A percentile compares a stretch with the other conserved stretches of the same genome.
Conservation (phyloP, 2,113 vertebrate species). For the Steatornis caripensis region DNA sequence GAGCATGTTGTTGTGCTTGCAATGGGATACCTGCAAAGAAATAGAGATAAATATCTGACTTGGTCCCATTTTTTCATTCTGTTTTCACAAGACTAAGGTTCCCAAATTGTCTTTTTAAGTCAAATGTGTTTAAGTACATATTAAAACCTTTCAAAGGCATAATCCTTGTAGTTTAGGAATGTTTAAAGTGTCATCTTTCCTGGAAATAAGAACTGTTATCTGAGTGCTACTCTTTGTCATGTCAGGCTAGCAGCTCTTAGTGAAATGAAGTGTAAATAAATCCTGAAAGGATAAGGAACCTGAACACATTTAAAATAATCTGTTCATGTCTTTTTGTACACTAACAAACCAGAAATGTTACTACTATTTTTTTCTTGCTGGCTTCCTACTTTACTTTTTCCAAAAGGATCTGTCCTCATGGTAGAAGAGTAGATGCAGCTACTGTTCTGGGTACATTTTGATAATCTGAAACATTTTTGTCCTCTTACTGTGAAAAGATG, state of each 20-base stretch:
- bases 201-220: background rate
- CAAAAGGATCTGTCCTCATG: background rate
- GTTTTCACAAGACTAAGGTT: background rate
- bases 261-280: background rate
- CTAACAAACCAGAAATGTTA: background rate
- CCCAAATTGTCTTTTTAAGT: background rate
- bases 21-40: background rate
- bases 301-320: background rate
- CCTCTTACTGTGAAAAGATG: background rate
- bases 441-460: background rate
- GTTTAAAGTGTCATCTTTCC: background rate
- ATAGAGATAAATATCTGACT: background rate
- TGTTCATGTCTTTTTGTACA: background rate
- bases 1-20: background rate
- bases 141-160: background rate
- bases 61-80: background rate
- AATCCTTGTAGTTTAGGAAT: background rate
- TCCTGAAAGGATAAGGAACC: background rate
- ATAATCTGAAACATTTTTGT: background rate
- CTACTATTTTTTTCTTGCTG: background rate
- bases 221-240: background rate
- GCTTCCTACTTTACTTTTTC: background rate
- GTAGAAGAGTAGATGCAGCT: background rate
- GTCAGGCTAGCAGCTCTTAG: background rate
- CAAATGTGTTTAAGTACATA: background rate